These are phyloP conservation scores for Equus quagga DNA, from an alignment of 2,113 vertebrate genomes.

Conservation along the genomic window DNA sequence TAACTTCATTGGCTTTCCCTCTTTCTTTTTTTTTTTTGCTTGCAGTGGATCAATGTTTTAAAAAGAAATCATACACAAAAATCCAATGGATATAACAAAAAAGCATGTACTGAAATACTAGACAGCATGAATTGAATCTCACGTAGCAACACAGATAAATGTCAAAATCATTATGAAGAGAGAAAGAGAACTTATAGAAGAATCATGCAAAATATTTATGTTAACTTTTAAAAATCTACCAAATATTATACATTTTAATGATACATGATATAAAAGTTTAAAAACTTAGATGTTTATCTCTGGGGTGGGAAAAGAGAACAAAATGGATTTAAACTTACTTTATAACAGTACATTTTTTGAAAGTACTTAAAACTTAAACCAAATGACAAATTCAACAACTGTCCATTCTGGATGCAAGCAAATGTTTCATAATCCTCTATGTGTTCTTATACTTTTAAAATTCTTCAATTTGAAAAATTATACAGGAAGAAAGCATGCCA, in stretches of 20 bases:
- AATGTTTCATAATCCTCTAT: conserved; percentile 18
- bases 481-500: neutral
- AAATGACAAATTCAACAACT: neutral
- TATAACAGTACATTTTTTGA: neutral
- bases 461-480: neutral
- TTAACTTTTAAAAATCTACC: conserved; percentile 5
- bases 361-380: conserved; percentile 31
- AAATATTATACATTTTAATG: neutral
- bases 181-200: neutral
- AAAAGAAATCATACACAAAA: conserved; percentile 42
- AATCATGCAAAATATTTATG: neutral
- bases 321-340: conserved; percentile 25
- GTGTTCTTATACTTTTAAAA: neutral
- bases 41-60: neutral
- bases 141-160: neutral
- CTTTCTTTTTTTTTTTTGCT: neutral
- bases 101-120: conserved; percentile 10
- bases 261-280: neutral
- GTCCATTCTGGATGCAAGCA: neutral
- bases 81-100: neutral
- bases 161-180: neutral
- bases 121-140: neutral
- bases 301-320: neutral
- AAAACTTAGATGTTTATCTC: conserved; percentile 14
- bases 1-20: neutral